Base-by-base conservation (phyloP, 1,140 invertebrate genomes). In the Spodoptera litura region DNA sequence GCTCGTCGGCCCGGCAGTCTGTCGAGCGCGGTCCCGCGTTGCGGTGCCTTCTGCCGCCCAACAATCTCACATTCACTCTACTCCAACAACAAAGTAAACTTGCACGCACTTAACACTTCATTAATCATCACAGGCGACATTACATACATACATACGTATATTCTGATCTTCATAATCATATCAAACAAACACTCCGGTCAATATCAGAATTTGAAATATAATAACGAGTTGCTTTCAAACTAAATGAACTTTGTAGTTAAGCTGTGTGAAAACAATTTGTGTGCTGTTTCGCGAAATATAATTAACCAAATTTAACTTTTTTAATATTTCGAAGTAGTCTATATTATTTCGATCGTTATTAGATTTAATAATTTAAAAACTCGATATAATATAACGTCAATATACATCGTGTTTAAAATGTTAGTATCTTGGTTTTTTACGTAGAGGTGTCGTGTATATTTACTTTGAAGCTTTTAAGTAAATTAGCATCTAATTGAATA, bases 11-110 rank as follows among this genome's bases (percentile, higher is more conserved):
- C 12, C 49, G 15, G 49, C 61, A 76, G 55, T 74, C 79, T 76
- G 72, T 81, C 76, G 79, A 55, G 77, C 66, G 62, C 59, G 49
- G 78, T 70, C 61, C 78, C 79, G 80, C 82, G 59, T 10, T 56
- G 79, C 78, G 74, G 77, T 62, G 72, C 61, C 70, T 55, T 73
- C 38, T 66, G 71, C 76, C 62, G 55, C 73, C 20, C 53, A 35
- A 20, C 55, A 52, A 44, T 20, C 8, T 15, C 31, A 72, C 66
- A 56, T 72, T 73, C 44, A 49, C 31, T 52, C 53, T 31, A 61
- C 20, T 44, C 35, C 20, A 52, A 74, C 20, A 5, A 44, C 44
- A 72, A 72, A 72, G 70, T 72, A 58, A 58, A 72, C 70, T 72
- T 44, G 15, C 53, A 58, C 55, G 35, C 35, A 72, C 27, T 72